Conservation (phyloP, 2,797 vertebrate genomes). For the Agapornis canus region DNA sequence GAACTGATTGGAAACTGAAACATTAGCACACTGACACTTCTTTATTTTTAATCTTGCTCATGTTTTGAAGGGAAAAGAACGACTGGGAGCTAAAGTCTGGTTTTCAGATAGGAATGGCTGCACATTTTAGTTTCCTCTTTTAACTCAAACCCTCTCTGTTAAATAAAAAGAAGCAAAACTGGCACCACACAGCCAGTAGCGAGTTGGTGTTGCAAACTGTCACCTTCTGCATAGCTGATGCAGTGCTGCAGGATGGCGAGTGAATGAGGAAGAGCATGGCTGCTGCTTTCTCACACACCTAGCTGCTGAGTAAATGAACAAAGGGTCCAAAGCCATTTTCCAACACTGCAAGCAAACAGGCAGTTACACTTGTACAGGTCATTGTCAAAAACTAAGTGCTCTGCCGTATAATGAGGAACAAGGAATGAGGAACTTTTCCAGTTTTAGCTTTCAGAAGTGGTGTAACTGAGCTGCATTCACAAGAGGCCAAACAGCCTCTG, state of each 20-base stretch:
- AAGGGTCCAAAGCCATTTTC: background rate
- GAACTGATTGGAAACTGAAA: constrained; percentile 68
- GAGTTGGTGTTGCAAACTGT: background rate
- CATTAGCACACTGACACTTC: constrained; percentile 27
- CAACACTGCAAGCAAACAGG: background rate
- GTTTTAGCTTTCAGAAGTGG: background rate
- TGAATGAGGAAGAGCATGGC: background rate
- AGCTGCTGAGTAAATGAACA: background rate
- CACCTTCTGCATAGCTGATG: background rate
- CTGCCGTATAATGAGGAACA: background rate
- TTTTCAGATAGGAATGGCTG: constrained; percentile 4
- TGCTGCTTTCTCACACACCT: constrained; percentile 2
- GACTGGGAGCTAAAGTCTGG: constrained; percentile 20
- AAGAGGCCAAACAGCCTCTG: background rate
- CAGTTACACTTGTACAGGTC: background rate
- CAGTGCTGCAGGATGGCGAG: background rate
- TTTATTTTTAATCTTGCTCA: constrained; percentile 14
- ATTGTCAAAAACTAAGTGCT: background rate
- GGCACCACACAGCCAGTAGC: background rate
- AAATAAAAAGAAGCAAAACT: constrained; percentile 4
- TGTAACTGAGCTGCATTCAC: background rate
- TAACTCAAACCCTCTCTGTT: background rate
- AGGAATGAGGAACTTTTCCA: constrained; percentile 33
- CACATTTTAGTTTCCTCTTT: constrained; percentile 59
- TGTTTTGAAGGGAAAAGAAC: constrained; percentile 46